Conservation (phyloP, 2,113 vertebrate genomes). For the Promerops cafer region DNA sequence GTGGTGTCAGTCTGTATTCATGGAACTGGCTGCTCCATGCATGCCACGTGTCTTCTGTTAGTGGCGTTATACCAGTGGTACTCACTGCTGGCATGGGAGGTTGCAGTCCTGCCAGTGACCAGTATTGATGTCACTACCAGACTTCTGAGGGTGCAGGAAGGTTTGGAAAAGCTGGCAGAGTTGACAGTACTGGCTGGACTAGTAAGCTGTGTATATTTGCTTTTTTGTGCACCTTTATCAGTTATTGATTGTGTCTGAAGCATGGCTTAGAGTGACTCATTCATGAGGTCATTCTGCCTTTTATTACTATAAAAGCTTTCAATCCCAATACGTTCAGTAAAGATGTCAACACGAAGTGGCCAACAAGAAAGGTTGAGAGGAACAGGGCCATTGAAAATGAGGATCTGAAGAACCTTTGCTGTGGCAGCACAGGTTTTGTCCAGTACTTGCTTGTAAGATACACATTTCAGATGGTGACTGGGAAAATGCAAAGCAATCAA, state of each 20-base stretch:
- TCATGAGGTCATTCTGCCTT: not conserved
- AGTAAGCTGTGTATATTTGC: not conserved
- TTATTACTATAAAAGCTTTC: not conserved
- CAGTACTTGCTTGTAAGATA: not conserved
- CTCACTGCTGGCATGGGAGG: not conserved
- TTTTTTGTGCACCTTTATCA: not conserved
- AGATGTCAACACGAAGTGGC: not conserved
- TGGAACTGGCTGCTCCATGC: not conserved
- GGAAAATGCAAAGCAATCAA: not conserved
- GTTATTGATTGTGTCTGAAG: not conserved
- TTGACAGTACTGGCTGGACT: not conserved
- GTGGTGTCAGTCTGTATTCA: not conserved
- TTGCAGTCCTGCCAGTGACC: not conserved
- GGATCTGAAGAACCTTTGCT: not conserved
- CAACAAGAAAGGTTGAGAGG: not conserved
- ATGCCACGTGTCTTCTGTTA: fast-evolving
- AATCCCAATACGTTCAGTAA: not conserved
- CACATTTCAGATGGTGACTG: not conserved
- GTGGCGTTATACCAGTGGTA: not conserved
- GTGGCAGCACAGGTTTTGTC: not conserved
- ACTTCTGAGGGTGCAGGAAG: not conserved
- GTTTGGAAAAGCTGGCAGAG: not conserved
- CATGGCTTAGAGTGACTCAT: not conserved
- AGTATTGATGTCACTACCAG: not conserved
- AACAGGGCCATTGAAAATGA: not conserved